Evolutionary conservation across 1,140 invertebrate species (phyloP).

Genomic region (Drosophila sproati): DNA sequence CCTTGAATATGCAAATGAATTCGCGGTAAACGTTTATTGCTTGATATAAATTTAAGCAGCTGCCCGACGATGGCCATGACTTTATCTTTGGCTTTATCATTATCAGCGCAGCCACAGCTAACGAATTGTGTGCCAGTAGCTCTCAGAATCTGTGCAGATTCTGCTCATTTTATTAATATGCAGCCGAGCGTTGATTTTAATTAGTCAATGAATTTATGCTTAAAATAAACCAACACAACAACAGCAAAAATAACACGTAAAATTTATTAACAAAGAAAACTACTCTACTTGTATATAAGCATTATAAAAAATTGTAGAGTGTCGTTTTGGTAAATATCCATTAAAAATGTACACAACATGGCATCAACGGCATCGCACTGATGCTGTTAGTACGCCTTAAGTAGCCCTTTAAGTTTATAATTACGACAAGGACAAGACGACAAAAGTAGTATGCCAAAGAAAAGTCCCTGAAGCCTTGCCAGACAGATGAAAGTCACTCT

Average conservation of each 20-base stretch:
- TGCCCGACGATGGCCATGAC: slow-evolving; percentile 11
- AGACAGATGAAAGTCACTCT: slow-evolving; percentile 12
- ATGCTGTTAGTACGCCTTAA: slow-evolving; percentile 21
- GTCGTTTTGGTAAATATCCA: slow-evolving; percentile 27
- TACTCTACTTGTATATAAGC: slow-evolving; percentile 30
- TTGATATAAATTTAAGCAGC: slow-evolving; percentile 55
- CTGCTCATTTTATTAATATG: slow-evolving; percentile 24
- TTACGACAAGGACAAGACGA: slow-evolving; percentile 52
- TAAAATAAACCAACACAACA: not conserved
- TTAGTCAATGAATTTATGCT: slow-evolving; percentile 3
- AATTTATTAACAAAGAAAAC: slow-evolving; percentile 27
- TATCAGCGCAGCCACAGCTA: slow-evolving; percentile 8
- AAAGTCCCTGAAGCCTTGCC: slow-evolving; percentile 32
- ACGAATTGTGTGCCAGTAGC: slow-evolving; percentile 23
- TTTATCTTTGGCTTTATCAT: slow-evolving; percentile 8
- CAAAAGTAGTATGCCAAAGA: slow-evolving; percentile 47
- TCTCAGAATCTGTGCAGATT: slow-evolving; percentile 9
- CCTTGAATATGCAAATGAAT: slow-evolving; percentile 69
- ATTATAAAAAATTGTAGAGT: slow-evolving; percentile 53
- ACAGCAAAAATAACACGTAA: not conserved
- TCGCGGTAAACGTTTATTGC: slow-evolving; percentile 62
- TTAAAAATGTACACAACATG: slow-evolving; percentile 56
- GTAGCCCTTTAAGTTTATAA: slow-evolving; percentile 55
- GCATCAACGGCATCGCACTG: slow-evolving; percentile 8
- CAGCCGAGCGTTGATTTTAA: slow-evolving; percentile 12